A percentile compares a stretch with the other conserved stretches of the same genome.
These are phyloP conservation scores for Odontophorus gujanensis DNA, from an alignment of 2,113 vertebrate genomes.

Conservation along the genomic window DNA sequence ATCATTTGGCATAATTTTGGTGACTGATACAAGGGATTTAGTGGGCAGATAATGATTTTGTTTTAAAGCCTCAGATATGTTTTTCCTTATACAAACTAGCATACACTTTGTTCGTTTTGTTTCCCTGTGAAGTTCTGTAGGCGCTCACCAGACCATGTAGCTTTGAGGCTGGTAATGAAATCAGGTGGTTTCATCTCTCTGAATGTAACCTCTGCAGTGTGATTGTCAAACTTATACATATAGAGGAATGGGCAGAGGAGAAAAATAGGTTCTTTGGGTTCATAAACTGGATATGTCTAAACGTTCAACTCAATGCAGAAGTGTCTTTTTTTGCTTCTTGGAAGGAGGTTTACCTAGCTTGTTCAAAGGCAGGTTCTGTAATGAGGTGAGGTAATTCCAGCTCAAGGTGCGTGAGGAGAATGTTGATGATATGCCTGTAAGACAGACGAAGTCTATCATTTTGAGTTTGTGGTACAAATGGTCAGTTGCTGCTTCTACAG, in stretches of 20 bases:
- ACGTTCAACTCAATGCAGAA: background rate
- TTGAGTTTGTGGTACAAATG: background rate
- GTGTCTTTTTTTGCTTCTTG: background rate
- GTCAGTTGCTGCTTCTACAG: background rate
- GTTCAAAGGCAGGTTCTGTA: background rate
- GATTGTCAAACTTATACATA: accelerated
- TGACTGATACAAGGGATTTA: background rate
- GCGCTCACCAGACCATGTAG: accelerated
- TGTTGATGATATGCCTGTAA: background rate
- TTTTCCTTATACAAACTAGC: background rate
- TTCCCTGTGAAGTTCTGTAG: background rate
- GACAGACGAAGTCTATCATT: background rate
- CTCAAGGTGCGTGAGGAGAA: background rate
- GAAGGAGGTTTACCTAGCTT: background rate
- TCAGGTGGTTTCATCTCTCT: background rate
- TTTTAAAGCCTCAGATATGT: background rate
- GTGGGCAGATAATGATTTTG: background rate
- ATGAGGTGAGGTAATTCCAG: background rate
- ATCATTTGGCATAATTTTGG: background rate
- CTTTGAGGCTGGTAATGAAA: background rate
- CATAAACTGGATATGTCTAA: background rate
- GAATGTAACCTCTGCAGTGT: background rate
- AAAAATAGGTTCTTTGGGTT: background rate
- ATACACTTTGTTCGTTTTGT: background rate
- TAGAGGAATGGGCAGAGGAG: background rate